phyloP scores from a whole-genome alignment of 2,888 invertebrate genomes.

The Athalia cordata region DNA sequence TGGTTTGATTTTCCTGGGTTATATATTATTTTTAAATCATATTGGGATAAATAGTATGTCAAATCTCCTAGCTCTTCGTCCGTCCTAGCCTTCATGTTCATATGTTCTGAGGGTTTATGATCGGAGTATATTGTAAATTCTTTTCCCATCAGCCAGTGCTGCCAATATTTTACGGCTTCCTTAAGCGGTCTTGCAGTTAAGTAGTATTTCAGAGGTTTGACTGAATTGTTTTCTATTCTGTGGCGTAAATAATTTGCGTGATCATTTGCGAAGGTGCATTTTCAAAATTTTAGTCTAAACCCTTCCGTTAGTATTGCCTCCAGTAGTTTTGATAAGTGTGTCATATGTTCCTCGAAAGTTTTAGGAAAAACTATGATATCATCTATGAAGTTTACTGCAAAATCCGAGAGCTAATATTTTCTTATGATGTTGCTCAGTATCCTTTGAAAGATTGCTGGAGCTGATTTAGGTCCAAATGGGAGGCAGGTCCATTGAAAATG shows the following conservation, averaged over 20 bases:
- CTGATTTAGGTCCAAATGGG: conserved; percentile 49
- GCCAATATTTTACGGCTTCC: conserved; percentile 46
- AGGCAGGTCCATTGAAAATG: conserved; percentile 49
- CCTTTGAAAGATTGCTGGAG: conserved; percentile 51
- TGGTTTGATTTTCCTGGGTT: conserved; percentile 42
- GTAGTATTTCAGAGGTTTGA: conserved; percentile 51
- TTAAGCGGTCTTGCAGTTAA: conserved; percentile 52
- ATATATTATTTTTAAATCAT: conserved; percentile 39
- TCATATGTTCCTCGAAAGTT: conserved; percentile 11
- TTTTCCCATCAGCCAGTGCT: conserved; percentile 47
- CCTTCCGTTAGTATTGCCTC: conserved; percentile 51
- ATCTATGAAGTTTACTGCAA: conserved; percentile 47
- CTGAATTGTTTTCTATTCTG: conserved; percentile 42
- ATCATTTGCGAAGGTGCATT: conserved; percentile 45
- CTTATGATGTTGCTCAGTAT: conserved; percentile 48
- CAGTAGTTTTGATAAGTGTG: conserved; percentile 15
- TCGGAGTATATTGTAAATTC: conserved; percentile 45
- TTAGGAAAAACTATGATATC: conserved; percentile 35
- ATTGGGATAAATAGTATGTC: conserved; percentile 48
- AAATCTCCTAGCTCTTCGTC: conserved; percentile 47
- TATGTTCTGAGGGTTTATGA: conserved; percentile 44
- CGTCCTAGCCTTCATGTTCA: conserved; percentile 48
- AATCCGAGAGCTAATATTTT: conserved; percentile 44
- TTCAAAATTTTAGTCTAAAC: conserved; percentile 50
- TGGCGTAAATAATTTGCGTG: conserved; percentile 48